These are phyloP conservation scores for Ecliptopera silaceata DNA, from an alignment of 2,888 invertebrate genomes.

Conservation along the genomic window DNA sequence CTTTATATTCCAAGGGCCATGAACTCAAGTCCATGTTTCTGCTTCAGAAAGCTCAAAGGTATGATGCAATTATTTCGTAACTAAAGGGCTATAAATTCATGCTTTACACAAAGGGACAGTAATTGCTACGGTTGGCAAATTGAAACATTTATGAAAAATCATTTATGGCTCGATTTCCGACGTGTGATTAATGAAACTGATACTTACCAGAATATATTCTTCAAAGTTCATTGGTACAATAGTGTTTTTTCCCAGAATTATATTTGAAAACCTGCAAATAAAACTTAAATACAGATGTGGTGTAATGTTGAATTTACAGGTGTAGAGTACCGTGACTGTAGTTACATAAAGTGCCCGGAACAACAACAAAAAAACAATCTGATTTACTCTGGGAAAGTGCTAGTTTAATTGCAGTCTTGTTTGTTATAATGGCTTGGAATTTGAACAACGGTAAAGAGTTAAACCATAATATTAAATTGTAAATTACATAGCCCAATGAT, in stretches of 20 bases:
- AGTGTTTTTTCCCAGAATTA: not conserved
- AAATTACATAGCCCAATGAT: not conserved
- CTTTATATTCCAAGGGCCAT: constrained; percentile 43
- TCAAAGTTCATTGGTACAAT: constrained; percentile 12
- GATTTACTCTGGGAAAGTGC: constrained; percentile 19
- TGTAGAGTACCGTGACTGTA: constrained; percentile 19
- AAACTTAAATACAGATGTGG: constrained; percentile 6
- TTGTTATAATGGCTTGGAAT: not conserved
- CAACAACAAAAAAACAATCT: constrained; percentile 4
- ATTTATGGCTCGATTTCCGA: constrained; percentile 55
- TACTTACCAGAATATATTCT: constrained; percentile 6
- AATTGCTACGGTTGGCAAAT: constrained; percentile 62
- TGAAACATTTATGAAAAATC: constrained; percentile 57
- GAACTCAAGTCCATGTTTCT: constrained; percentile 39
- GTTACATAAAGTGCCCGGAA: constrained; percentile 12
- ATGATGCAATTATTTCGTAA: constrained; percentile 41
- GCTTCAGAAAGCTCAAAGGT: constrained; percentile 40
- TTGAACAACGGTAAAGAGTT: constrained; percentile 6
- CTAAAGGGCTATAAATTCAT: constrained; percentile 55
- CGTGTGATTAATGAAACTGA: constrained; percentile 9
- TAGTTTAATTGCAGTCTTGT: constrained; percentile 15
- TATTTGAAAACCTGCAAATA: constrained; percentile 6
- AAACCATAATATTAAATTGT: constrained; percentile 2
- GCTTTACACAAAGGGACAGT: constrained; percentile 64
- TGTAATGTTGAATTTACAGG: constrained; percentile 17